Base-by-base conservation (phyloP, 53 echinoderm and acorn worm genomes). In the Hippasteria phrygiana region DNA sequence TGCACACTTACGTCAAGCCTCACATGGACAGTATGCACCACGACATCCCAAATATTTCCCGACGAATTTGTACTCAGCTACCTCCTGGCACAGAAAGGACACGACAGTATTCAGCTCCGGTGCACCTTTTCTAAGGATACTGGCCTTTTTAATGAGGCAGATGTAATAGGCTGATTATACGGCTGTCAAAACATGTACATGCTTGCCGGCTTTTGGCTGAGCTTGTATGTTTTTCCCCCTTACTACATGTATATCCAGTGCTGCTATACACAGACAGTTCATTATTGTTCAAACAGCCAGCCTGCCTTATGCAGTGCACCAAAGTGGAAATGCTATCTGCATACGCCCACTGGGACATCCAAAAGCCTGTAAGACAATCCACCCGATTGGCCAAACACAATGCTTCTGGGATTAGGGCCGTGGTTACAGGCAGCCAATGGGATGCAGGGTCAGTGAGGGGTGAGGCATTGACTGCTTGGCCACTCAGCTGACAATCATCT, bases 401-500 rank as follows among this genome's bases (percentile, higher is more conserved):
- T 69, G 38, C 84, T 36, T 84, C 34, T 46, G 69, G 69, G 70
- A 69, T 84, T 50, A 70, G 31, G 43, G 69, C 48, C 28, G 48
- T 39, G 14, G 70, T 50, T 33, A 14, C 50, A 9, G 37, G 33
- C 67, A 69, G 51, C 84, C 84, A 84, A 84, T 84, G 47, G 32
- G 35, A 69, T 24, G 34, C 18, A 24, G 31, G 84, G 84, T 69
- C 70, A 70, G 22, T 47, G 84, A 47, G 35, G 69, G 67, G 69
- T 70, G 84, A 84, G 69, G 84, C 84, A 84, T 67, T 84, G 84
- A 84, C 84, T 84, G 84, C 70, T 2, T 70, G 70, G 84, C 84
- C 69, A 84, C 84, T 84, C 84, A 84, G 84, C 84, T 84, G 84
- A 37, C 69, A 84, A 84, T 70, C 84, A 84, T 67, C 69, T 47